These are phyloP conservation scores for Rhinichthys klamathensis DNA, from an alignment of 2,113 vertebrate species.

Conservation along the genomic window DNA sequence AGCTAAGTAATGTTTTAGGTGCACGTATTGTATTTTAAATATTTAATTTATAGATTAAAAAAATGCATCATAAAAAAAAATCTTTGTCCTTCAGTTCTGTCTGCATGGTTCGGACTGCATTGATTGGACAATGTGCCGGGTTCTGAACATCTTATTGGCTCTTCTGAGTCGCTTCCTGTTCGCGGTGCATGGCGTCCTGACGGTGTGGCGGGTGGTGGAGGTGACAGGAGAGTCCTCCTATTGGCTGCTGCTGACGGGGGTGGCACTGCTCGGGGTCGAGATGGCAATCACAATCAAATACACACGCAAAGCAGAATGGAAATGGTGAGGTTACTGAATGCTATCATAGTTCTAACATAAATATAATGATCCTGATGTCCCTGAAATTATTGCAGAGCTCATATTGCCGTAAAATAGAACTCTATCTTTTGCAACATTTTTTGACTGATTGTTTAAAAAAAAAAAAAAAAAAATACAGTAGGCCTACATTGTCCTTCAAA, in stretches of 20 bases:
- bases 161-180: conserved; percentile 76
- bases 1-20: not conserved
- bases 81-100: conserved; percentile 1
- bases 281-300: conserved; percentile 73
- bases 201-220: conserved; percentile 74
- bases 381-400: no score
- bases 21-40: not conserved
- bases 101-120: conserved; percentile 24
- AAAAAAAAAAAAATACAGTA: not conserved
- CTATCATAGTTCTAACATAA: not conserved
- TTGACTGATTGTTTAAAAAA: not conserved
- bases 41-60: not conserved
- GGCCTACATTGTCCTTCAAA: not conserved
- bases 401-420: not conserved
- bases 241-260: conserved; percentile 75
- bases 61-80: not conserved
- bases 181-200: conserved; percentile 71
- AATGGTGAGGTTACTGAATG: conserved; percentile 69
- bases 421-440: not conserved
- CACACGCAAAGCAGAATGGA: conserved; percentile 77
- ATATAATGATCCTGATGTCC: not conserved
- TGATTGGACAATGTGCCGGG: conserved; percentile 60
- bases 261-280: conserved; percentile 73
- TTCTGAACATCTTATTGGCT: conserved; percentile 69
- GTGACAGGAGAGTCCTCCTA: conserved; percentile 68